Conservation (phyloP, 1,140 invertebrate species). For the Rhyzopertha dominica region DNA sequence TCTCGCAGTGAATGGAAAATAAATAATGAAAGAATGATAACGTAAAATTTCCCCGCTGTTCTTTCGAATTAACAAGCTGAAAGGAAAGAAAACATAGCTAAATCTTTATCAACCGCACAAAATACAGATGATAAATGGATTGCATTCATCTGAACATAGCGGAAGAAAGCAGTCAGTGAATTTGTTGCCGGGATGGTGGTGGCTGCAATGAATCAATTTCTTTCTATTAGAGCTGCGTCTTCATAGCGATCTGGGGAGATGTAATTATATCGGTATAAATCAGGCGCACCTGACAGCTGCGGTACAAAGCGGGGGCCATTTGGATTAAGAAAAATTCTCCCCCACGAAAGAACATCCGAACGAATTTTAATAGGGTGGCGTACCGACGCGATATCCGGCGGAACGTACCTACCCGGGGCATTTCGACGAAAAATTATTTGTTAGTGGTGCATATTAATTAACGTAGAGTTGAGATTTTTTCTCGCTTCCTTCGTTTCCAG, state of each 20-base stretch:
- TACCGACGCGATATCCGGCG: no score
- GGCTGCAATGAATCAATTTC: constrained; percentile 35
- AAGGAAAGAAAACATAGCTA: constrained; percentile 22
- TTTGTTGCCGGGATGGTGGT: constrained; percentile 19
- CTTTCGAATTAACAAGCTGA: constrained; percentile 24
- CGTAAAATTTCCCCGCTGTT: constrained; percentile 30
- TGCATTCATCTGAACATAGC: constrained; percentile 25
- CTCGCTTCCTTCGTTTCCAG: no score
- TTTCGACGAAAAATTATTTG: no score
- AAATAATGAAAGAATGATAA: constrained; percentile 35
- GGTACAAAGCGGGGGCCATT: no score
- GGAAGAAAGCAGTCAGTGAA: constrained; percentile 26
- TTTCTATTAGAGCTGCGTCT: constrained; percentile 21
- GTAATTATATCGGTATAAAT: constrained; percentile 18
- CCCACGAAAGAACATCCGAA: no score
- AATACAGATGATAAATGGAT: constrained; percentile 33
- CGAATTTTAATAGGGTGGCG: no score
- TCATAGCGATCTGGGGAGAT: constrained; percentile 10
- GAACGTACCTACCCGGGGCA: no score
- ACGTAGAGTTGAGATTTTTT: no score
- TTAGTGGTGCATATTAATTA: no score
- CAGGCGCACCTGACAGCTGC: no score
- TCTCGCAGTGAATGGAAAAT: constrained; percentile 28
- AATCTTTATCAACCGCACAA: constrained; percentile 37
- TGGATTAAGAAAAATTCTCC: no score